phyloP scores from a whole-genome alignment of 1,140 invertebrate species.

The Brachionus plicatilis region DNA sequence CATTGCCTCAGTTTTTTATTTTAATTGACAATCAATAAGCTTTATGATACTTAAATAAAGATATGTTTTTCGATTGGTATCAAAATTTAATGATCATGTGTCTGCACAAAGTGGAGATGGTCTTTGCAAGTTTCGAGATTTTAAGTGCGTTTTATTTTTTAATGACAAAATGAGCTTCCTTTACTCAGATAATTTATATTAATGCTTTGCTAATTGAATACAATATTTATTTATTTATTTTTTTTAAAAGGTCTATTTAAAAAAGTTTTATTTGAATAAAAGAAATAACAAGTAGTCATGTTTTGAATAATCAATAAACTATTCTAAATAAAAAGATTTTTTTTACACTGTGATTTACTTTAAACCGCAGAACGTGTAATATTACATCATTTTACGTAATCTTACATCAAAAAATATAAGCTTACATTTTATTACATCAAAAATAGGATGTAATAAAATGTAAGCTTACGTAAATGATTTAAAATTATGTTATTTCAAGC shows the following conservation, averaged over 20 bases:
- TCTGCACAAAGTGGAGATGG: not conserved
- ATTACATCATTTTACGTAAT: too few species aligned
- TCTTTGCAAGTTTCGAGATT: not conserved
- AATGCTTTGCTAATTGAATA: not conserved
- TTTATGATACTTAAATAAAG: constrained; percentile 2
- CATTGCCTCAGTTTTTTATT: not conserved
- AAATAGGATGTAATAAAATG: too few species aligned
- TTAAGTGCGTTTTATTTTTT: not conserved
- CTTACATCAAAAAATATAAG: too few species aligned
- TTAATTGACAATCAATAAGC: constrained; percentile 1
- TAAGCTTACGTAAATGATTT: too few species aligned
- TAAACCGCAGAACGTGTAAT: too few species aligned
- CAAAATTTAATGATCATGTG: not conserved
- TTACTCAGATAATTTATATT: not conserved
- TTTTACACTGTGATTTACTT: too few species aligned
- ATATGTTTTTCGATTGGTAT: not conserved
- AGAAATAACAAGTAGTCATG: too few species aligned
- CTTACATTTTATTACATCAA: too few species aligned
- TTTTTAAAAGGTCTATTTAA: not conserved
- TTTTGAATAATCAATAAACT: too few species aligned
- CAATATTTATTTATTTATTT: not conserved
- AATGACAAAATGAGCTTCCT: not conserved
- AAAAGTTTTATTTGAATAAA: too few species aligned
- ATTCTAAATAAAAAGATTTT: too few species aligned
- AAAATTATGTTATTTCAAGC: too few species aligned